A percentile compares a stretch with the other conserved stretches of the same genome.
phyloP scores from a whole-genome alignment of 2,888 invertebrate genomes.

The Gerosis bhagava region DNA sequence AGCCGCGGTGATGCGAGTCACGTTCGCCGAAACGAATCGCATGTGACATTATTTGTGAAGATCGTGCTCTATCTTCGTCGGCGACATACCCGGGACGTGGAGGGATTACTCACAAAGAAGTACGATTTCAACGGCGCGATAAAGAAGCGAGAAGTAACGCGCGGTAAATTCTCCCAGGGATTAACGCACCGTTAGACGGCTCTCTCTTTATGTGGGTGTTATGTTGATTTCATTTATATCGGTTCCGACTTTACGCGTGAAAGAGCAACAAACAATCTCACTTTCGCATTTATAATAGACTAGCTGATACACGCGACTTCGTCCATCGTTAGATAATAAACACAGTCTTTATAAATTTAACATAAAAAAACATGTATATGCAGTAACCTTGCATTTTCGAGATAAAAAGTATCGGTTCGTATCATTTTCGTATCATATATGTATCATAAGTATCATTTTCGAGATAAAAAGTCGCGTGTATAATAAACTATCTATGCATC shows the following conservation, averaged over 20 bases:
- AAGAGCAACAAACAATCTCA: no score
- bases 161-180: constrained; percentile 68
- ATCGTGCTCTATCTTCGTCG: constrained; percentile 83
- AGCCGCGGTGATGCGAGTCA: constrained; percentile 77
- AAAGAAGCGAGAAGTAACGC: constrained; percentile 76
- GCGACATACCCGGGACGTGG: constrained; percentile 78
- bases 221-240: constrained; percentile 40
- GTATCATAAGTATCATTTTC: no score
- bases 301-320: no score
- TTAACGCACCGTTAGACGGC: constrained; percentile 66
- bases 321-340: no score
- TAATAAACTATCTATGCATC: no score
- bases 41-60: constrained; percentile 83
- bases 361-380: no score
- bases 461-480: no score
- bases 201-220: constrained; percentile 48
- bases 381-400: no score
- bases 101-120: constrained; percentile 82
- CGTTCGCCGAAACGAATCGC: constrained; percentile 81
- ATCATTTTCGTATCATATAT: no score
- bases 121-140: constrained; percentile 80
- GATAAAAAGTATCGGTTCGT: no score
- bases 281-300: no score
- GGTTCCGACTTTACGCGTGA: constrained; percentile 25
- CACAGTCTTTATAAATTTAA: no score